phyloP scores from a whole-genome alignment of 2,888 invertebrate species.

The Rhagophthalmus giganteus region DNA sequence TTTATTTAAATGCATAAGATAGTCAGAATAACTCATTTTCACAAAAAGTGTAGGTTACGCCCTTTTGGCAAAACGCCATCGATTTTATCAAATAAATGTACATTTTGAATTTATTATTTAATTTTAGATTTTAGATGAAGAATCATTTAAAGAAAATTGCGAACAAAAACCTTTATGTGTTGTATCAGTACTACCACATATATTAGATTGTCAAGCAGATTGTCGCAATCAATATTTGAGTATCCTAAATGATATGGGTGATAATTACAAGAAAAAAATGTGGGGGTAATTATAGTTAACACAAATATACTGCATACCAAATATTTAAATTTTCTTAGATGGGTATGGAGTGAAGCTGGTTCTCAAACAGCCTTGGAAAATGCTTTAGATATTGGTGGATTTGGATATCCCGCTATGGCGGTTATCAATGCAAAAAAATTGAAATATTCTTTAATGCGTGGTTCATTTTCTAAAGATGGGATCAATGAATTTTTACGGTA shows the following conservation, averaged over 20 bases:
- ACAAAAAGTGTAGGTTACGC: too few species aligned
- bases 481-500: slow-evolving; percentile 91
- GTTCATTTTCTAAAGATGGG: slow-evolving; percentile 92
- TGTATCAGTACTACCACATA: slow-evolving; percentile 88
- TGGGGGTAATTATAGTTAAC: slow-evolving; percentile 74
- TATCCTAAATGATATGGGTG: slow-evolving; percentile 73
- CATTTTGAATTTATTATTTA: too few species aligned
- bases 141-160: slow-evolving; percentile 71
- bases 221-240: slow-evolving; percentile 84
- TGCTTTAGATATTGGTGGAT: slow-evolving; percentile 92
- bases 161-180: slow-evolving; percentile 87
- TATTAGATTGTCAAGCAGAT: slow-evolving; percentile 90
- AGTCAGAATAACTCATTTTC: too few species aligned
- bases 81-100: too few species aligned
- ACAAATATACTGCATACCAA: too few species aligned
- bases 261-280: slow-evolving; percentile 89
- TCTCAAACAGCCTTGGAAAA: slow-evolving; percentile 83
- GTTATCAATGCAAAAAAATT: slow-evolving; percentile 95
- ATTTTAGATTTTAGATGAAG: slow-evolving; percentile 57
- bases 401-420: slow-evolving; percentile 98
- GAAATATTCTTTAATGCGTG: slow-evolving; percentile 91
- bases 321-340: too few species aligned
- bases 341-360: slow-evolving; percentile 95
- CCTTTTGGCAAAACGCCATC: too few species aligned
- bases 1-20: too few species aligned